Evolutionary conservation across 1,140 invertebrate species (phyloP).

Genomic region (Pantala flavescens): DNA sequence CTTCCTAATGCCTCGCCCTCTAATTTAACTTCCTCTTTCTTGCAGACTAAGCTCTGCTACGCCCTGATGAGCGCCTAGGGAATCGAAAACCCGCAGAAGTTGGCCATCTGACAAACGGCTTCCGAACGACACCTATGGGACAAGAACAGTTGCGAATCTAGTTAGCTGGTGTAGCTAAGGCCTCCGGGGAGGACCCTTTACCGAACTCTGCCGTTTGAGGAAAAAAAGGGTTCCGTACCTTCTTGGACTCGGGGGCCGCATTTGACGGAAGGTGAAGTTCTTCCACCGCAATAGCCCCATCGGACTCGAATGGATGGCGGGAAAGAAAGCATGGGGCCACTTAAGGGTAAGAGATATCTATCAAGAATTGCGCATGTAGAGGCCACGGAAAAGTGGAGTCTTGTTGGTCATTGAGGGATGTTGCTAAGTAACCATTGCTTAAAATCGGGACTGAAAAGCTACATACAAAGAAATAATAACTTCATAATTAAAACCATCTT

Average conservation of each 20-base stretch:
- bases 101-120: constrained; percentile 1
- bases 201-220: not conserved
- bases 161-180: not conserved
- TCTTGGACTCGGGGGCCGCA: not conserved
- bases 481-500: too few relatives aligned
- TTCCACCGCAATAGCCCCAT: not conserved
- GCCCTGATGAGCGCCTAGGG: not conserved
- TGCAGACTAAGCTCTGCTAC: not conserved
- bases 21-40: not conserved
- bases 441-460: too few relatives aligned
- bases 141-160: not conserved
- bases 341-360: not conserved
- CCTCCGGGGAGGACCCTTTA: not conserved
- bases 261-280: not conserved
- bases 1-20: too few relatives aligned
- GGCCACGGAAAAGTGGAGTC: too few relatives aligned
- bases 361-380: too few relatives aligned
- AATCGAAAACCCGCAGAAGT: not conserved
- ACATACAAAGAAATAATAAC: too few relatives aligned
- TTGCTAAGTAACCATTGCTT: too few relatives aligned
- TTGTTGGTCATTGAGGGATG: too few relatives aligned
- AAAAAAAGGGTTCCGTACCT: not conserved
- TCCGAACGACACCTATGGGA: not conserved
- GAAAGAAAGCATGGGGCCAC: not conserved
- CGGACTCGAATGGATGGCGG: not conserved